Base-by-base conservation (phyloP, 2,797 vertebrate species). In the Eulemur mongoz region DNA sequence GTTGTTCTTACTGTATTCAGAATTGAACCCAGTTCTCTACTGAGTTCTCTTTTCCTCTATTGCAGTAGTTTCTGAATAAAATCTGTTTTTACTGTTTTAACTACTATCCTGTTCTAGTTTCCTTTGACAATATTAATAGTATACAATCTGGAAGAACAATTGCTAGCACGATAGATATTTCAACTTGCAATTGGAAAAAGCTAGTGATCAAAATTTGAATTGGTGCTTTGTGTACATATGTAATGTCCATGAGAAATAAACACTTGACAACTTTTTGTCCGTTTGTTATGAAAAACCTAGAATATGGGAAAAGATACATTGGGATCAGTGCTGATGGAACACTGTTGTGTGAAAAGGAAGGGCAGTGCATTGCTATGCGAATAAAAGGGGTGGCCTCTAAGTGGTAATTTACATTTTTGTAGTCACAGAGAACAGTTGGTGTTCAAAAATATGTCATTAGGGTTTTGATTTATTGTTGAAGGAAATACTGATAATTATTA, bases 401-500 rank as follows among this genome's bases (percentile, higher is more conserved):
- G 15, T 79, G 22, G 32, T 81, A 57, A 89, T 81, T 75, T 89
- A 80, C 30, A 84, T 91, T 85, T 85, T 65, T 95, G 30, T 43
- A 85, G 59, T 95, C 67, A 84, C 17, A 50, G 70, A 79, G 17
- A 94, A 83, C 18, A 54, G 23, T 75, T 80, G 57, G 30, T 94
- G 20, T 35, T 73, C 9, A 69, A 84, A 96, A 91, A 54, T 25
- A 63, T 85, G 67, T 1, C 6, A 50, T 80, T 88, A 50, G 54
- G 6, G 6, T 84, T 86, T 84, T 84, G 12, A 84, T 73, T 79
- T 88, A 25, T 70, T 90, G 27, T 78, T 80, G 32, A 80, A 85
- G 57, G 48, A 93, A 93, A 80, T 87, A 63, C 23, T 90, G 45
- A 75, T 76, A 70, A 57, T 91, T 94, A 67, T 72, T 91, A 79